Conservation (phyloP, 2,888 invertebrate genomes). For the Gandaritis pyraliata region DNA sequence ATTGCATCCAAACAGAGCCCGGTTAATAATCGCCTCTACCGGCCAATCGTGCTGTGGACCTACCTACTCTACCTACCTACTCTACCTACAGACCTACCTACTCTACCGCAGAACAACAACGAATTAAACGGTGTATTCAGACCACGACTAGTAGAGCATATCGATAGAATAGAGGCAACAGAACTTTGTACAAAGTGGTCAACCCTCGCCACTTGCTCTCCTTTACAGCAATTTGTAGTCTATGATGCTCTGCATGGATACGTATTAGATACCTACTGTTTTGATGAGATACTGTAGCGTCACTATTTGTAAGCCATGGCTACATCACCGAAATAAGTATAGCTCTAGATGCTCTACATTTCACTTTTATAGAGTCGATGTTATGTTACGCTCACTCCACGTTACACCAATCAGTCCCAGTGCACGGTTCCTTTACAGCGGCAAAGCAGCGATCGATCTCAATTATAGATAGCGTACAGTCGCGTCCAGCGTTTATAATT, state of each 20-base stretch:
- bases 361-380: too few relatives aligned
- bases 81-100: slow-evolving; percentile 1
- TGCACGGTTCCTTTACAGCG: slow-evolving; percentile 6
- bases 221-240: too few relatives aligned
- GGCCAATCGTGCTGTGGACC: slow-evolving; percentile 25
- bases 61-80: slow-evolving; percentile 18
- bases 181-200: too few relatives aligned
- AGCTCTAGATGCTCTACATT: too few relatives aligned
- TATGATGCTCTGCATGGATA: too few relatives aligned
- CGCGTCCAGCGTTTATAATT: slow-evolving; percentile 37
- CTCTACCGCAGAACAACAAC: slow-evolving; percentile 11
- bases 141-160: background rate
- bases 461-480: slow-evolving; percentile 63
- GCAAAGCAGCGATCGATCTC: slow-evolving; percentile 54
- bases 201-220: too few relatives aligned
- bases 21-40: slow-evolving; percentile 25
- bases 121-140: slow-evolving; percentile 9
- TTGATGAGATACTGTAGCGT: too few relatives aligned
- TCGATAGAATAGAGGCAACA: background rate
- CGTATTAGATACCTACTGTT: too few relatives aligned
- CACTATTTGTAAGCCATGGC: too few relatives aligned
- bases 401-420: slow-evolving; percentile 3
- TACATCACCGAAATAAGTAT: too few relatives aligned
- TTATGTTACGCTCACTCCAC: too few relatives aligned
- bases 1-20: slow-evolving; percentile 34